Conservation (phyloP, 1,140 invertebrate genomes). For the Acromyrmex heyeri region DNA sequence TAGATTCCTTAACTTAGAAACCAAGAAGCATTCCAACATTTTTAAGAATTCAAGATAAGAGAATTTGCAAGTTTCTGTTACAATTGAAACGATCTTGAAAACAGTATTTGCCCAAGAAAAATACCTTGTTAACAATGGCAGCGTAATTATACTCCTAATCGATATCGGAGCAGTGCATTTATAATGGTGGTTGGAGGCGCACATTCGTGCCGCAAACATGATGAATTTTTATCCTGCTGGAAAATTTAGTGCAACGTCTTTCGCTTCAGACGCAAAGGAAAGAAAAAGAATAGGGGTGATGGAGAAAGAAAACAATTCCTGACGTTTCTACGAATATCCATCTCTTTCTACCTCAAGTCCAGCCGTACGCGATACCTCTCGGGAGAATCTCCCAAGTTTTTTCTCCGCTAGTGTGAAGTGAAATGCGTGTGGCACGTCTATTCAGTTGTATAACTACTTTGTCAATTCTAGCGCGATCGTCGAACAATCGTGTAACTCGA, state of each 20-base stretch:
- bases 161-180: slow-evolving; percentile 28
- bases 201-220: slow-evolving; percentile 21
- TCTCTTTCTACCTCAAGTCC: slow-evolving; percentile 42
- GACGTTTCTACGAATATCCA: slow-evolving; percentile 51
- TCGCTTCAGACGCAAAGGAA: neutral
- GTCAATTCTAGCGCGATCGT: slow-evolving; percentile 43
- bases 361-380: slow-evolving; percentile 19
- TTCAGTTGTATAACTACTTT: slow-evolving; percentile 40
- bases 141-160: slow-evolving; percentile 30
- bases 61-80: neutral
- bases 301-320: slow-evolving; percentile 38
- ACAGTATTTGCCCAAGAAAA: slow-evolving; percentile 19
- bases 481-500: slow-evolving; percentile 30
- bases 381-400: slow-evolving; percentile 41
- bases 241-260: slow-evolving; percentile 50
- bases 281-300: slow-evolving; percentile 10
- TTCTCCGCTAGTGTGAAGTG: neutral
- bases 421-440: slow-evolving; percentile 36
- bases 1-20: neutral
- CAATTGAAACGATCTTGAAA: slow-evolving; percentile 10
- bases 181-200: neutral
- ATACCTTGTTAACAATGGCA: slow-evolving; percentile 6
- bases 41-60: neutral
- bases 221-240: slow-evolving; percentile 47
- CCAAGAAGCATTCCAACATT: neutral